These are phyloP conservation scores for Hippoglossus hippoglossus DNA, from an alignment of 2,797 vertebrate genomes.

Conservation along the genomic window DNA sequence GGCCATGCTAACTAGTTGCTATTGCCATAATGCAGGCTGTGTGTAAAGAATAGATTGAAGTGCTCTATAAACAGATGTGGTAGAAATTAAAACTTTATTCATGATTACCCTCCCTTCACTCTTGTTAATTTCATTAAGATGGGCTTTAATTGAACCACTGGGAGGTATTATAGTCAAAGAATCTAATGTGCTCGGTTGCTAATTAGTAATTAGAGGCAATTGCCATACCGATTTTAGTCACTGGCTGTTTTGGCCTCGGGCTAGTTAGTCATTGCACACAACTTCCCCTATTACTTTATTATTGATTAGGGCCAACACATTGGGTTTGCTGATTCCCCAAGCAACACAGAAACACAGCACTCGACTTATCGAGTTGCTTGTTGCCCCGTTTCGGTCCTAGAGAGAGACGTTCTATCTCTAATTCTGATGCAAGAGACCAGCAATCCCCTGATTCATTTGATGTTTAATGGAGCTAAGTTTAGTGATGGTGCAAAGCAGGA, in stretches of 20 bases:
- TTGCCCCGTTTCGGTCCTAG: constrained; percentile 57
- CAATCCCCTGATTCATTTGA: constrained; percentile 60
- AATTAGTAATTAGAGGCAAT: constrained; percentile 78
- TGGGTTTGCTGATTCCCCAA: constrained; percentile 32
- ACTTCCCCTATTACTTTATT: constrained; percentile 63
- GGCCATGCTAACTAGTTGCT: neutral
- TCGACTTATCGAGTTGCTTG: constrained; percentile 37
- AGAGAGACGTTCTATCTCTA: constrained; percentile 59
- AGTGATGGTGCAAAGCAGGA: constrained; percentile 20
- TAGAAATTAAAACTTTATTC: constrained; percentile 58
- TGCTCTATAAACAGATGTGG: constrained; percentile 38
- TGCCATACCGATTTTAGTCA: constrained; percentile 62
- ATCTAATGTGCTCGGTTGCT: constrained; percentile 53
- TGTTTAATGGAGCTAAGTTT: constrained; percentile 52
- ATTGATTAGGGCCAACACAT: constrained; percentile 63
- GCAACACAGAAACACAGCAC: constrained; percentile 42
- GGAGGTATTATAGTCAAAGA: constrained; percentile 50
- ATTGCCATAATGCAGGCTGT: neutral
- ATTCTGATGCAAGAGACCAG: constrained; percentile 71
- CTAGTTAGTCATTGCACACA: constrained; percentile 60
- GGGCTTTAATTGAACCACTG: constrained; percentile 62
- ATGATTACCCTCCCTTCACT: constrained; percentile 10
- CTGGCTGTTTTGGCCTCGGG: constrained; percentile 64
- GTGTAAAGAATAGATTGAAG: constrained; percentile 11
- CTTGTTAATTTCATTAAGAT: constrained; percentile 62